These are phyloP conservation scores for Dryas iulia DNA, from an alignment of 1,140 invertebrate species.

Conservation along the genomic window DNA sequence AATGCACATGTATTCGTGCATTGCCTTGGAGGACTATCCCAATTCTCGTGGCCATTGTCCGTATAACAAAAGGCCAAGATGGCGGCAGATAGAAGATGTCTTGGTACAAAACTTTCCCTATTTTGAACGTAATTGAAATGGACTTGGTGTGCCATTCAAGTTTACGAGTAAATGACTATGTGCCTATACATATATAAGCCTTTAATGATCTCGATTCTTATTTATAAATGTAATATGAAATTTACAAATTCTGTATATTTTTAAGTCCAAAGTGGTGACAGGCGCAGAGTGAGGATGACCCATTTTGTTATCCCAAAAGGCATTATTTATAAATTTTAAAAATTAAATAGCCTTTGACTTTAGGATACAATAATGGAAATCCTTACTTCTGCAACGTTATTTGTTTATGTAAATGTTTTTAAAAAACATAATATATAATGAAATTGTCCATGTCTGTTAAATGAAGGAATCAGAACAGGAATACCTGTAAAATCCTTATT, in stretches of 20 bases:
- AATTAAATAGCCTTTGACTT: background rate
- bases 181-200: too few relatives aligned
- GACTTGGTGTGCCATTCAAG: background rate
- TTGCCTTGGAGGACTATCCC: slow-evolving; percentile 48
- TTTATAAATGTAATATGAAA: too few relatives aligned
- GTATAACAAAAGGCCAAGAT: slow-evolving; percentile 53
- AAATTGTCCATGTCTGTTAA: too few relatives aligned
- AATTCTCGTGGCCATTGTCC: slow-evolving; percentile 59
- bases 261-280: background rate
- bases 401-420: too few relatives aligned
- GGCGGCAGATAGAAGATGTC: background rate
- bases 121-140: background rate
- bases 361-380: too few relatives aligned
- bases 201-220: too few relatives aligned
- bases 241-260: background rate
- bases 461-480: too few relatives aligned
- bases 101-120: background rate
- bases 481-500: too few relatives aligned
- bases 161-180: too few relatives aligned
- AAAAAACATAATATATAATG: too few relatives aligned
- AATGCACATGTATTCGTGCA: slow-evolving; percentile 33
- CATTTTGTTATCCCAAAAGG: slow-evolving; percentile 41
- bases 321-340: slow-evolving; percentile 38
- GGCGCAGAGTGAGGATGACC: slow-evolving; percentile 25
- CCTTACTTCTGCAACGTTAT: too few relatives aligned